These are phyloP conservation scores for Carlito syrichta DNA, from an alignment of 2,113 vertebrate genomes.

Conservation along the genomic window DNA sequence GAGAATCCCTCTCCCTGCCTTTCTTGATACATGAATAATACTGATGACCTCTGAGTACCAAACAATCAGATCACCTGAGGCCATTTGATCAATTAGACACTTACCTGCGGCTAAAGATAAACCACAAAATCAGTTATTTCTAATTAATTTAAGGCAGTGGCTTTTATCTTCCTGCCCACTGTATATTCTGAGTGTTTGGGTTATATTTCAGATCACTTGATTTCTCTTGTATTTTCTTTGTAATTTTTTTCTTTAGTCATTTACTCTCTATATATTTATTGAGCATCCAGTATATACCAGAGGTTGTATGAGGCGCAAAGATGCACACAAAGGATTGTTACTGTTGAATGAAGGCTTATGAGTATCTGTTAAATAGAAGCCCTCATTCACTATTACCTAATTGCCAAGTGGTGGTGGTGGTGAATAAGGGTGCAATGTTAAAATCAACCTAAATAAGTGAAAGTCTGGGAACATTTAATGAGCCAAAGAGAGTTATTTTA, in stretches of 20 bases:
- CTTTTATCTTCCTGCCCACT: neutral
- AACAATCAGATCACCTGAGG: no score
- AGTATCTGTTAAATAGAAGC: no score
- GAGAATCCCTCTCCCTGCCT: neutral
- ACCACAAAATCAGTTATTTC: neutral
- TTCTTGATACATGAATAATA: neutral
- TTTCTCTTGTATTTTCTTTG: neutral
- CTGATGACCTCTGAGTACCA: rapidly evolving
- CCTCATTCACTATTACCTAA: no score
- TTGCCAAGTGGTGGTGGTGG: neutral
- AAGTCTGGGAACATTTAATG: neutral
- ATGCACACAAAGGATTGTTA: no score
- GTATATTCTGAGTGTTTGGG: neutral
- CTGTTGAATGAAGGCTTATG: neutral
- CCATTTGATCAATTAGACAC: rapidly evolving
- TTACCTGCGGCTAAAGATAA: neutral
- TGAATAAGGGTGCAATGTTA: neutral
- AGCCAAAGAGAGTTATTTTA: no score
- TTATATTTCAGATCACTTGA: neutral
- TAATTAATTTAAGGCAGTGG: neutral
- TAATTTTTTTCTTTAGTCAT: neutral
- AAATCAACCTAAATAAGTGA: neutral
- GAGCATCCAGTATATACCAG: neutral
- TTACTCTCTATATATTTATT: neutral
- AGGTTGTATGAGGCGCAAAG: neutral